Conservation (phyloP, 2,888 invertebrate genomes). For the Synergus japonicus region DNA sequence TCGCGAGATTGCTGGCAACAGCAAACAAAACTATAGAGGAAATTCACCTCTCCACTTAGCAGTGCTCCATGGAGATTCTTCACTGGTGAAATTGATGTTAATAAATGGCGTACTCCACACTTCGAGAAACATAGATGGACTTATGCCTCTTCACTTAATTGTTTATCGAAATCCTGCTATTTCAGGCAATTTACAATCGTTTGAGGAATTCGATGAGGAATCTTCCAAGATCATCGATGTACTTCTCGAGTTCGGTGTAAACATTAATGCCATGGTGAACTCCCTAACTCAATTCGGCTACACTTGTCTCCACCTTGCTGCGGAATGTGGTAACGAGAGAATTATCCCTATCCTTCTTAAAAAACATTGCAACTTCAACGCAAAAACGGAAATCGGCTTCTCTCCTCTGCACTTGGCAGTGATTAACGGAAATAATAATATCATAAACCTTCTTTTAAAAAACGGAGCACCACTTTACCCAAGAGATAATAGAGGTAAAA, state of each 20-base stretch:
- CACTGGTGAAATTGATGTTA: background rate
- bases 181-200: background rate
- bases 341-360: background rate
- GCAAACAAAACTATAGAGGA: constrained; percentile 84
- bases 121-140: background rate
- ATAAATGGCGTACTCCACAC: background rate
- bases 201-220: background rate
- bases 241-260: background rate
- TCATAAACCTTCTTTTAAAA: constrained; percentile 85
- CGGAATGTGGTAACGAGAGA: constrained; percentile 1
- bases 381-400: background rate
- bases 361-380: constrained; percentile 8
- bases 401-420: constrained; percentile 88
- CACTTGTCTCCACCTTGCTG: constrained; percentile 74
- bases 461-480: constrained; percentile 80
- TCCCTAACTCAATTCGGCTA: constrained; percentile 88
- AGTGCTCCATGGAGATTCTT: constrained; percentile 77
- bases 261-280: constrained; percentile 80
- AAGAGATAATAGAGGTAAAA: background rate
- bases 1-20: background rate
- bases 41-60: constrained; percentile 93
- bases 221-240: background rate
- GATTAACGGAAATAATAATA: constrained; percentile 87
- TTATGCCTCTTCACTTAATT: background rate
- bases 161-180: constrained; percentile 6